Evolutionary conservation across 1,140 invertebrate genomes (phyloP), one percentile per base, ranked within the genome.

Genomic region (Branchinecta lindahli): DNA sequence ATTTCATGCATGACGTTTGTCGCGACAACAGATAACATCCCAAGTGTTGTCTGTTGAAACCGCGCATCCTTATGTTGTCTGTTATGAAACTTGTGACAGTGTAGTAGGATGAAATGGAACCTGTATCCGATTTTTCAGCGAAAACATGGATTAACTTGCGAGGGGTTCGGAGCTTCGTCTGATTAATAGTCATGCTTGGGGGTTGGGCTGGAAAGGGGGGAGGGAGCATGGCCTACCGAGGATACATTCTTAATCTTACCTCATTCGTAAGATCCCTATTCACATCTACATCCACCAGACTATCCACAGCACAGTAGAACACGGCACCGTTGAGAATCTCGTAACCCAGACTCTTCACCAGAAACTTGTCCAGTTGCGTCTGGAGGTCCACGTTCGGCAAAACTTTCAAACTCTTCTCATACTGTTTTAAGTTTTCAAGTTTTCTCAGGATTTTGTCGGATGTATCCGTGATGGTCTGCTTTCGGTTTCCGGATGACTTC

Each of bases 361-460:
- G 78, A 80, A 95, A 92, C 77, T 91, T 92, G 0, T 81, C 78
- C 67, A 95, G 80, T 68, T 87, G 83, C 1, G 78, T 47, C 77
- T 92, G 87, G 66, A 84, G 80, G 77, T 72, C 74, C 72, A 44
- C 82, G 77, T 15, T 85, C 80, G 70, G 83, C 75, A 85, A 82
- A 66, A 81, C 78, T 77, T 91, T 92, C 0, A 93, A 80, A 7
- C 89, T 91, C 79, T 92, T 94, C 70, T 94, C 88, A 81, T 91
- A 95, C 20, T 71, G 74, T 71, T 67, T 69, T 12, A 72, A 65
- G 45, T 21, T 70, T n/a, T 69, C 61, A 45, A 72, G 45, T 33
- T 69, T 46, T 33, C 44, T 45, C n/a, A 69, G 76, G 75, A 82
- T 79, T 76, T 88, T 88, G 71, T 95, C 89, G 79, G 92, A 88